These are phyloP conservation scores for Patiria pectinifera DNA, from an alignment of 53 echinoderm and acorn worm genomes.

Conservation along the genomic window DNA sequence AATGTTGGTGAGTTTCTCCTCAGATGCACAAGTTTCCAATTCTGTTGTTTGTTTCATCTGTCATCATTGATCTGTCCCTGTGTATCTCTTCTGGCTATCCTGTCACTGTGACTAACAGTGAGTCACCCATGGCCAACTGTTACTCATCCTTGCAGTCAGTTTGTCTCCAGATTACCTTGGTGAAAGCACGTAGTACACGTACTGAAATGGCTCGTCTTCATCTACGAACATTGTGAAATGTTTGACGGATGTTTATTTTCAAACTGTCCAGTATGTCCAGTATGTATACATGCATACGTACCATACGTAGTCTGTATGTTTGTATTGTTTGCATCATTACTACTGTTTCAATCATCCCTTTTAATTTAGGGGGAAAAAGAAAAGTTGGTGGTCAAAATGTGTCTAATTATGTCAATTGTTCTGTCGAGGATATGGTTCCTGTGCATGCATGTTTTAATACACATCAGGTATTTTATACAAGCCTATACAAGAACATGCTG, in stretches of 20 bases:
- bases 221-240: neutral
- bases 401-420: no score
- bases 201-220: neutral
- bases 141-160: neutral
- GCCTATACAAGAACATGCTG: no score
- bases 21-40: neutral
- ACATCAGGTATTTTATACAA: no score
- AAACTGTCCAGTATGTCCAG: no score
- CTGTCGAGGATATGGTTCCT: no score
- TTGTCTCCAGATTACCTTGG: neutral
- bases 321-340: no score
- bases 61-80: neutral
- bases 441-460: no score
- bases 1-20: neutral
- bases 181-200: neutral
- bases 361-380: no score
- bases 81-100: neutral
- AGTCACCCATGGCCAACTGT: conserved; percentile 22
- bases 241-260: neutral
- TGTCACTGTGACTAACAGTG: conserved; percentile 26
- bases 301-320: neutral
- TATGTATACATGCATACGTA: neutral
- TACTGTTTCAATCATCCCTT: no score
- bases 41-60: neutral
- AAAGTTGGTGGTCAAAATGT: no score